phyloP scores from a whole-genome alignment of 2,113 vertebrate species.

The Pluvianellus socialis region DNA sequence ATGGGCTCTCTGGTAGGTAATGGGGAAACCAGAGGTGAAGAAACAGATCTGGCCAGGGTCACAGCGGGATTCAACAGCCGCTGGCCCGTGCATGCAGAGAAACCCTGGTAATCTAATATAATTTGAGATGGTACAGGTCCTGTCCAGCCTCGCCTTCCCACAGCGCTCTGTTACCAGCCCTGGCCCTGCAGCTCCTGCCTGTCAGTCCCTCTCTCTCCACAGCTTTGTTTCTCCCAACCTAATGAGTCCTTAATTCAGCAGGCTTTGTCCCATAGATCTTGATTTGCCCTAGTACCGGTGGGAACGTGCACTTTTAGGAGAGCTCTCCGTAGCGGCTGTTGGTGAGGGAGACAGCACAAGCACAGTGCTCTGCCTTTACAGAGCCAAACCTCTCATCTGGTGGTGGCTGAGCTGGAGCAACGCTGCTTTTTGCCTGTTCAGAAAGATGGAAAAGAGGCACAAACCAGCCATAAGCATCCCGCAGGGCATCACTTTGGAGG shows the following conservation, averaged over 20 bases:
- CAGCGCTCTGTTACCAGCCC: not conserved
- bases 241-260: constrained; percentile 50
- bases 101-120: constrained; percentile 38
- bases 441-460: not conserved
- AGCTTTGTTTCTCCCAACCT: constrained; percentile 52
- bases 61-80: not conserved
- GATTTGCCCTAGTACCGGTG: not conserved
- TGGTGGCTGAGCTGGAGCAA: not conserved
- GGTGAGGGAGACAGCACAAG: not conserved
- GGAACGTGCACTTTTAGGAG: not conserved
- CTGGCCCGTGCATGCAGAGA: not conserved
- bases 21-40: not conserved
- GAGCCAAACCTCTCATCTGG: not conserved
- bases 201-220: constrained; percentile 1
- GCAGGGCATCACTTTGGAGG: not conserved
- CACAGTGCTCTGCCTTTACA: not conserved
- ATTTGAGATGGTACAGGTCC: constrained; percentile 53
- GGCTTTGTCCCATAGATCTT: constrained; percentile 53
- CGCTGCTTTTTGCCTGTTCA: not conserved
- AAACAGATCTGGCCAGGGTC: not conserved
- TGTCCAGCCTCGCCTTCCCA: not conserved
- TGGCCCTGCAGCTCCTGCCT: not conserved
- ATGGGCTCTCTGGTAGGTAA: rapidly evolving
- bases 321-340: not conserved
- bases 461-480: not conserved